Evolutionary conservation across 2,888 invertebrate species (phyloP).

Genomic region (Drosophila fungiperda): DNA sequence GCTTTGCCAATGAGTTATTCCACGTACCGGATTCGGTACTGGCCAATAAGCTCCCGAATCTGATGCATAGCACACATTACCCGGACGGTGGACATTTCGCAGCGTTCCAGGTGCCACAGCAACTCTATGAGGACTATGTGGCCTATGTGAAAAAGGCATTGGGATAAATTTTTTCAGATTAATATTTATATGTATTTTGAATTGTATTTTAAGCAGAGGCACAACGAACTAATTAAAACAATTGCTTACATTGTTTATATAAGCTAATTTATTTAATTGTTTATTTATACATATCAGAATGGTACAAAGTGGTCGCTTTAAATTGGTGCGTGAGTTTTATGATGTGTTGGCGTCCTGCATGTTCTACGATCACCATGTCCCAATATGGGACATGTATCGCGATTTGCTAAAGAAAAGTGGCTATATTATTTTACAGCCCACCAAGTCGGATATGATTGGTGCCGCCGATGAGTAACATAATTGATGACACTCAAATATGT

Average conservation of each 20-base stretch:
- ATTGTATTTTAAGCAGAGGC: conserved; percentile 34
- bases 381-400: conserved; percentile 77
- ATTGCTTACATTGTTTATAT: conserved; percentile 12
- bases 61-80: conserved; percentile 89
- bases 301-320: background rate
- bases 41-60: conserved; percentile 87
- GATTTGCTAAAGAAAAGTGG: conserved; percentile 85
- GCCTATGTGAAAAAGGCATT: conserved; percentile 86
- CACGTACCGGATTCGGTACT: conserved; percentile 88
- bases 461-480: conserved; percentile 49
- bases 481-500: background rate
- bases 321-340: background rate
- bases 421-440: too few relatives aligned
- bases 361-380: conserved; percentile 85
- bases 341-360: too few relatives aligned
- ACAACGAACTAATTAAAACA: conserved; percentile 30
- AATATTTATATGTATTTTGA: background rate
- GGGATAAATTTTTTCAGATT: conserved; percentile 7
- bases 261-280: background rate
- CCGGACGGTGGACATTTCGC: conserved; percentile 94
- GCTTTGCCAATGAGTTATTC: conserved; percentile 89
- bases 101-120: conserved; percentile 91
- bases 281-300: conserved; percentile 3
- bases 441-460: conserved; percentile 95
- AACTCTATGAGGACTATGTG: conserved; percentile 90